A percentile compares a stretch with the other conserved stretches of the same genome.
These are phyloP conservation scores for Tinea pellionella DNA, from an alignment of 2,888 invertebrate species.

Conservation along the genomic window DNA sequence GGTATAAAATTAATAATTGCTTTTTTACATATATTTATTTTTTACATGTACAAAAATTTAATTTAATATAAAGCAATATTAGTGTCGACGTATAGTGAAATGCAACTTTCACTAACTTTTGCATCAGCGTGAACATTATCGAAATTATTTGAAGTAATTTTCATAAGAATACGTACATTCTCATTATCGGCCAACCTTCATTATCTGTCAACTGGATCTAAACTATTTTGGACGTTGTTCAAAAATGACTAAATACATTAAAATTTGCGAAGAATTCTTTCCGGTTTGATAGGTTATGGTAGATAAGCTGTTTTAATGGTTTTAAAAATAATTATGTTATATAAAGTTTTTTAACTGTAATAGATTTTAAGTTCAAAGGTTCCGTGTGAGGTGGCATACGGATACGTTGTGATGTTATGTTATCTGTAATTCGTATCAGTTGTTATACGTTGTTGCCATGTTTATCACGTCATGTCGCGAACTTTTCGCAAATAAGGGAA, in stretches of 20 bases:
- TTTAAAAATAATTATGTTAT: not conserved
- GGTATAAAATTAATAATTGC: conserved; percentile 72
- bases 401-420: not conserved
- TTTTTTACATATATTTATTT: not conserved
- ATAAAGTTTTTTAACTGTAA: not conserved
- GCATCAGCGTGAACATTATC: not conserved
- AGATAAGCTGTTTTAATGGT: not conserved
- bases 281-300: not conserved
- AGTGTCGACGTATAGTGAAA: not conserved
- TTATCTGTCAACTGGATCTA: not conserved
- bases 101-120: not conserved
- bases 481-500: not conserved
- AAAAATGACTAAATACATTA: not conserved
- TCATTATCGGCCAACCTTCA: not conserved
- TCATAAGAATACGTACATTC: not conserved
- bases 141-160: not conserved
- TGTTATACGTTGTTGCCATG: not conserved
- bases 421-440: not conserved
- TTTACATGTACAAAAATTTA: not conserved
- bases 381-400: not conserved
- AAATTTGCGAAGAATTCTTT: not conserved
- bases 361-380: not conserved
- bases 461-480: not conserved
- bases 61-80: not conserved
- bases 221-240: not conserved